Conservation (phyloP, 2,888 invertebrate species). For the Cephus pygmeus region DNA sequence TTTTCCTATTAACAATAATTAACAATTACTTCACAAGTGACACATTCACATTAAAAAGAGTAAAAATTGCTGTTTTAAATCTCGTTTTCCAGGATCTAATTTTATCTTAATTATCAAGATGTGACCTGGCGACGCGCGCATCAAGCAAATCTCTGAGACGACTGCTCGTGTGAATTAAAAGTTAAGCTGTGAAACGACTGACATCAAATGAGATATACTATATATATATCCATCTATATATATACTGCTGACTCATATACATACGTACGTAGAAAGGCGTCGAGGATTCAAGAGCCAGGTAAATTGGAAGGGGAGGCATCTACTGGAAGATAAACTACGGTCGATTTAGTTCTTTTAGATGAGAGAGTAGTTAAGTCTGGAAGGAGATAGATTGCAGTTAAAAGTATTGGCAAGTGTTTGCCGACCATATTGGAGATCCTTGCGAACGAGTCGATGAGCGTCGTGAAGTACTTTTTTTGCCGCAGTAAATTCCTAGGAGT, state of each 20-base stretch:
- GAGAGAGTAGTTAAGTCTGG: neutral
- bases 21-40: slow-evolving; percentile 45
- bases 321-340: neutral
- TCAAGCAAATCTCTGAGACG: neutral
- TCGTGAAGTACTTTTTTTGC: neutral
- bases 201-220: no score
- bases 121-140: neutral
- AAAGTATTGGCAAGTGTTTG: neutral
- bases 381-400: neutral
- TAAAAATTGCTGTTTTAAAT: neutral
- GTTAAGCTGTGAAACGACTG: neutral
- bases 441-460: neutral
- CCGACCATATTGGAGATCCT: neutral
- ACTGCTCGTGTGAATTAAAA: slow-evolving; percentile 1
- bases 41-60: neutral
- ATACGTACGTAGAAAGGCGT: neutral
- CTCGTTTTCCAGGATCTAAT: neutral
- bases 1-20: slow-evolving; percentile 40
- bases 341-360: neutral
- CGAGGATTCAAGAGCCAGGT: neutral
- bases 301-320: neutral
- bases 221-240: neutral
- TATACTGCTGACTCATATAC: neutral
- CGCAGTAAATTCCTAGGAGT: neutral
- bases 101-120: slow-evolving; percentile 37